These are phyloP conservation scores for Sphaeramia orbicularis DNA, from an alignment of 2,797 vertebrate species.

Conservation along the genomic window DNA sequence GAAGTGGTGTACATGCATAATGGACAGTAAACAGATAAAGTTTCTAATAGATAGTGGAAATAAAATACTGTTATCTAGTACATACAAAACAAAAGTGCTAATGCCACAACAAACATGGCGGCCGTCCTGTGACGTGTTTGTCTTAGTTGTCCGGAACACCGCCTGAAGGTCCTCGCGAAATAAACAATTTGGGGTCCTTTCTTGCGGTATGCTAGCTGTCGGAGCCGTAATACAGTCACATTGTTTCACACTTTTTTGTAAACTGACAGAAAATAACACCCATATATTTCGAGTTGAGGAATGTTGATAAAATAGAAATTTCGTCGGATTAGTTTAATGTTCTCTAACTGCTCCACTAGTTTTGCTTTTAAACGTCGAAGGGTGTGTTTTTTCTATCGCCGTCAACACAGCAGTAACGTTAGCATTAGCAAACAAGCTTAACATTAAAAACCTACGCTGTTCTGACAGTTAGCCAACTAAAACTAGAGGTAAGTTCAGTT, in stretches of 20 bases:
- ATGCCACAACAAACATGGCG: slow-evolving; percentile 68
- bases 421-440: slow-evolving; percentile 50
- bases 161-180: slow-evolving; percentile 84
- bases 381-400: slow-evolving; percentile 63
- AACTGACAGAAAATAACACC: slow-evolving; percentile 15
- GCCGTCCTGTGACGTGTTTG: slow-evolving; percentile 10
- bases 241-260: slow-evolving; percentile 58
- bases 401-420: slow-evolving; percentile 44
- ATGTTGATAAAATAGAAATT: slow-evolving; percentile 21
- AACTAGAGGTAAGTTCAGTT: slow-evolving; percentile 56
- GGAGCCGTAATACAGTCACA: slow-evolving; percentile 47
- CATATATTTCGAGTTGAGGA: background rate
- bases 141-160: slow-evolving; percentile 45
- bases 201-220: slow-evolving; percentile 53
- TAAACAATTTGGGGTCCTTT: slow-evolving; percentile 84
- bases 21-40: background rate
- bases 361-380: slow-evolving; percentile 56
- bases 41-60: background rate
- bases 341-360: slow-evolving; percentile 18
- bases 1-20: background rate
- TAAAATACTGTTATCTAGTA: background rate
- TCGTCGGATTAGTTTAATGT: slow-evolving; percentile 1
- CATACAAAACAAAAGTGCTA: too few relatives aligned
- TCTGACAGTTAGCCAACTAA: slow-evolving; percentile 27
- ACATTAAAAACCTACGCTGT: slow-evolving; percentile 16